Conservation (phyloP, 2,113 vertebrate species). For the Macrotus californicus region DNA sequence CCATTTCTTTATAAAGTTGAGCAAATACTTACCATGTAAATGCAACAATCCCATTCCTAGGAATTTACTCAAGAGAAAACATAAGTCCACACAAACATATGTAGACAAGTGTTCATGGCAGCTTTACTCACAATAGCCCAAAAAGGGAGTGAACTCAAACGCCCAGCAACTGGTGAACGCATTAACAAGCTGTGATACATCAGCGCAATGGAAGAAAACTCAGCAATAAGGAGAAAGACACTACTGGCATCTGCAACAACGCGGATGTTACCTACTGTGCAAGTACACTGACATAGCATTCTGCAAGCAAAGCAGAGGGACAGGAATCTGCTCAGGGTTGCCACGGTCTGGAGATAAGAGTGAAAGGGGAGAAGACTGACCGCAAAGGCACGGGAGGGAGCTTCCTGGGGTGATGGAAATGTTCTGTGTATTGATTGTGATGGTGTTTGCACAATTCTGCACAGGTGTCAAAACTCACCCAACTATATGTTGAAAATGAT, state of each 20-base stretch:
- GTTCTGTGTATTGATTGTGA: background rate
- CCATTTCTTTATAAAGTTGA: background rate
- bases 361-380: background rate
- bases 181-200: background rate
- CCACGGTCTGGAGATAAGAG: background rate
- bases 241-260: background rate
- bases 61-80: background rate
- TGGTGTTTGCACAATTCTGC: background rate
- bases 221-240: background rate
- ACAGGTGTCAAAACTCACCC: background rate
- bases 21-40: background rate
- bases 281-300: background rate
- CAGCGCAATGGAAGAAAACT: background rate
- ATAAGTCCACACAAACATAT: background rate
- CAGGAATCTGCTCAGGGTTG: background rate
- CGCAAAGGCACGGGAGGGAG: background rate
- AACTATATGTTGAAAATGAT: background rate
- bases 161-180: background rate
- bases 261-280: too few species aligned
- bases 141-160: background rate
- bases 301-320: background rate
- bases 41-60: background rate
- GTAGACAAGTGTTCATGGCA: background rate
- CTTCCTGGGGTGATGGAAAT: background rate
- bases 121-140: background rate